Base-by-base conservation (phyloP, 2,888 invertebrate genomes). In the Chrysolina haemoptera region DNA sequence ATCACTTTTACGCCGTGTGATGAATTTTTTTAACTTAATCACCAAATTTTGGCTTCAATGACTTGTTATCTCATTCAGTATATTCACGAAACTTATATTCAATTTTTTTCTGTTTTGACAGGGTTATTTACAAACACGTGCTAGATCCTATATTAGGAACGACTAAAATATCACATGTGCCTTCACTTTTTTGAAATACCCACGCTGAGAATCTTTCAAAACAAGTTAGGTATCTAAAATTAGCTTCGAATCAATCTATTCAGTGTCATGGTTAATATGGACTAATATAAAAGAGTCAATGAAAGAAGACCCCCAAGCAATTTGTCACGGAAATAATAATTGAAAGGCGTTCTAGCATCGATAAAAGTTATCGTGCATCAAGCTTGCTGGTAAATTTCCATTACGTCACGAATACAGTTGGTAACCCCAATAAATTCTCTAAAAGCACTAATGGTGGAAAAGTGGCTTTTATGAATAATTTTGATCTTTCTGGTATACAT, bases 321-420 rank as follows among this genome's bases (percentile, higher is more conserved):
- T 65, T 65, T 64, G 55, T 55, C 16, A 27, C 27, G 22, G 35
- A 35, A 35, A 35, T 59, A 43, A 41, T 43, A 69, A 71, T 71
- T 48, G 53, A 66, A 71, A 59, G 22, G 72, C 50, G 27, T 20
- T 12, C 50, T 40, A 71, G 59, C 68, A 72, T 18, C 62, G 68
- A 67, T 72, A 62, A 68, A 68, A 68, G 12, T 22, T 41, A 18
- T n/a, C 40, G 63, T 18, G 65, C 20, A 65, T 43, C 68, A 53
- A 68, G 68, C 63, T 48, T 40, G 68, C 71, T 68, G 75, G 76
- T 73, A 78, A 70, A 55, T 73, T 78, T 78, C 78, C 76, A 69
- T 76, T 76, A 78, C 78, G 78, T 76, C 74, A 73, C 66, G 35
- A 27, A 53, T 11, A 16, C 12, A 43, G 20, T 5, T 1, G 53